Evolutionary conservation across 2,888 invertebrate genomes (phyloP).

Genomic region (Cyaniris semiargus): DNA sequence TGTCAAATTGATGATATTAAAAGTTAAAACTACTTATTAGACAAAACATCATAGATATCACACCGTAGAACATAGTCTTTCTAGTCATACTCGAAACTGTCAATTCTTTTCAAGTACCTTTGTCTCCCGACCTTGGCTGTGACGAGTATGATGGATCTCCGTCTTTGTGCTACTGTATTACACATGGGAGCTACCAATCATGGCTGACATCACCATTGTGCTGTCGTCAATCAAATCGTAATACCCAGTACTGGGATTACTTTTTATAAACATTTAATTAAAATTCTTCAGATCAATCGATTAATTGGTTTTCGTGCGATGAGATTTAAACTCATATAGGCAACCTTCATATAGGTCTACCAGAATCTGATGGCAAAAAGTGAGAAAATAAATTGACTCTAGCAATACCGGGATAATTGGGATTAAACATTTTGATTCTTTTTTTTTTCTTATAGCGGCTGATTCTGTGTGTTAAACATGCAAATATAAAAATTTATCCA

Average conservation of each 20-base stretch:
- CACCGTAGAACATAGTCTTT: too few species aligned
- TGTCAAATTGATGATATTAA: too few species aligned
- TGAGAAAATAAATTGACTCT: too few species aligned
- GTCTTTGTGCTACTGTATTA: conserved; percentile 71
- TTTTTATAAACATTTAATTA: conserved; percentile 22
- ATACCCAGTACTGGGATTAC: conserved; percentile 3
- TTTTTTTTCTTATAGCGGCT: too few species aligned
- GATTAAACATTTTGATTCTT: too few species aligned
- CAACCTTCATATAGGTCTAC: too few species aligned
- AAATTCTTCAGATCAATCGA: conserved; percentile 34
- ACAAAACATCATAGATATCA: too few species aligned
- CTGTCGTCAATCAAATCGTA: conserved; percentile 11
- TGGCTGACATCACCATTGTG: conserved; percentile 40
- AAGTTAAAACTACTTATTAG: too few species aligned
- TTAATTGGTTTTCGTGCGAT: conserved; percentile 39
- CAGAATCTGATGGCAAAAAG: too few species aligned
- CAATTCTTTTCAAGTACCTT: conserved; percentile 44
- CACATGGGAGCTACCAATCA: conserved; percentile 80
- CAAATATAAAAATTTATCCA: too few species aligned
- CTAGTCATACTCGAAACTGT: background rate
- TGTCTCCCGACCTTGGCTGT: conserved; percentile 62
- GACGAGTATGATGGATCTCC: conserved; percentile 66
- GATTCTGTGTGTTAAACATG: too few species aligned
- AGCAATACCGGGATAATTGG: too few species aligned
- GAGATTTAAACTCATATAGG: background rate